These are phyloP conservation scores for Polia nebulosa DNA, from an alignment of 2,888 invertebrate genomes.

Conservation along the genomic window DNA sequence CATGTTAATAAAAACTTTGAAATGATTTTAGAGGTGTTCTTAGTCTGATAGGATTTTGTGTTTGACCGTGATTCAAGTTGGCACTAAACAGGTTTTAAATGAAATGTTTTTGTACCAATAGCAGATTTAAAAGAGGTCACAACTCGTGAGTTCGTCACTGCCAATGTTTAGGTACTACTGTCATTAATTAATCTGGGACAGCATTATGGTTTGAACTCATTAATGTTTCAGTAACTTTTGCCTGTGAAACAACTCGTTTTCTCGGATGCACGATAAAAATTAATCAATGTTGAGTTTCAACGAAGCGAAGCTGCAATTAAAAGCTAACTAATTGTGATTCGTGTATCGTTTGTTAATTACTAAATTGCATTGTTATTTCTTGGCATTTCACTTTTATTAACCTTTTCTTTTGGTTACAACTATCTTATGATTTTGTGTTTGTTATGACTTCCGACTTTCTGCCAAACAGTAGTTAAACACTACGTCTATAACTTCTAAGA, in stretches of 20 bases:
- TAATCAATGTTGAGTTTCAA: slow-evolving; percentile 23
- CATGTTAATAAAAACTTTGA: slow-evolving; percentile 40
- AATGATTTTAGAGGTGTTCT: slow-evolving; percentile 36
- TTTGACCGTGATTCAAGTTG: slow-evolving; percentile 54
- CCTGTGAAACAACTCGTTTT: slow-evolving; percentile 6
- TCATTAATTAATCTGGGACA: slow-evolving; percentile 27
- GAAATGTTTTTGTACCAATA: slow-evolving; percentile 22
- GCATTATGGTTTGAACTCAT: slow-evolving; percentile 2
- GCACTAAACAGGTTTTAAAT: slow-evolving; percentile 44
- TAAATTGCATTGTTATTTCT: slow-evolving; percentile 47
- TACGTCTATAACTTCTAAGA: neutral
- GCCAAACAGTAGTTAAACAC: neutral
- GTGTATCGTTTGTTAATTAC: slow-evolving; percentile 43
- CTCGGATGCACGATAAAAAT: slow-evolving; percentile 20
- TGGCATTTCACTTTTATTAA: slow-evolving; percentile 31
- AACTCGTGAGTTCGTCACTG: slow-evolving; percentile 26
- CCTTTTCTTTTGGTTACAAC: slow-evolving; percentile 36
- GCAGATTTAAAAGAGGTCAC: slow-evolving; percentile 39
- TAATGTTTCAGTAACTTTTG: slow-evolving; percentile 6
- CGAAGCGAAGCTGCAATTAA: slow-evolving; percentile 37
- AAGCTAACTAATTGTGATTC: slow-evolving; percentile 39
- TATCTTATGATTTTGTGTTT: neutral
- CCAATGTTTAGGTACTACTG: slow-evolving; percentile 13
- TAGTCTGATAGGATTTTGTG: slow-evolving; percentile 30
- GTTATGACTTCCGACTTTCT: slow-evolving; percentile 7